Evolutionary conservation across 2,888 invertebrate genomes (phyloP).

Genomic region (Callimorpha dominula): DNA sequence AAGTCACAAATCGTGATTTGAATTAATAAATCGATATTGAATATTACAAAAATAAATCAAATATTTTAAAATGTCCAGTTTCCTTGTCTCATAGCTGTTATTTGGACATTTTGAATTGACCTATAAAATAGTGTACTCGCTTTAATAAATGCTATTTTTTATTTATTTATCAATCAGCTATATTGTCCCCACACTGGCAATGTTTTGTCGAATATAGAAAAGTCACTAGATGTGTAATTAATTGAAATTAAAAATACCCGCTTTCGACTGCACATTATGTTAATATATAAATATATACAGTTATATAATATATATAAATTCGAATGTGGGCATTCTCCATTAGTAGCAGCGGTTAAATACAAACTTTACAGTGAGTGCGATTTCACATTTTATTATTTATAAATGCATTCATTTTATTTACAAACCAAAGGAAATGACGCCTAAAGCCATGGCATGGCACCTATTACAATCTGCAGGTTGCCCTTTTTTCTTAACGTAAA

Average conservation of each 20-base stretch:
- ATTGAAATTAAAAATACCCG: constrained; percentile 52
- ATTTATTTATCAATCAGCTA: constrained; percentile 47
- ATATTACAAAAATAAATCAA: not conserved
- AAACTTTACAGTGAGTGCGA: not conserved
- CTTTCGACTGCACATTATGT: constrained; percentile 67
- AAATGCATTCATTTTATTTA: not conserved
- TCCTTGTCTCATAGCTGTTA: not conserved
- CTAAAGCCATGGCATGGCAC: not conserved
- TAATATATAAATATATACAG: constrained; percentile 49
- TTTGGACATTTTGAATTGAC: not conserved
- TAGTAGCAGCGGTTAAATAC: not conserved
- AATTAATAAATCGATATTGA: not conserved
- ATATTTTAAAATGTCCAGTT: not conserved
- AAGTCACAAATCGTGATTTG: not conserved
- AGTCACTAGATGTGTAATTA: constrained; percentile 68
- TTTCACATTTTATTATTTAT: not conserved
- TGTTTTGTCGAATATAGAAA: constrained; percentile 59
- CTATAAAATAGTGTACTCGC: constrained; percentile 34
- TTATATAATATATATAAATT: constrained; percentile 41
- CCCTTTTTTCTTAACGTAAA: not conserved
- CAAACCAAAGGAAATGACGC: not conserved
- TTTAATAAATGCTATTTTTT: constrained; percentile 19
- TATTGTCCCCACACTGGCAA: constrained; percentile 61
- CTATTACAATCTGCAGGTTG: not conserved
- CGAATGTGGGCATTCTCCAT: constrained; percentile 23